Conservation (phyloP, 2,113 vertebrate genomes). For the Paracanthobrama guichenoti region DNA sequence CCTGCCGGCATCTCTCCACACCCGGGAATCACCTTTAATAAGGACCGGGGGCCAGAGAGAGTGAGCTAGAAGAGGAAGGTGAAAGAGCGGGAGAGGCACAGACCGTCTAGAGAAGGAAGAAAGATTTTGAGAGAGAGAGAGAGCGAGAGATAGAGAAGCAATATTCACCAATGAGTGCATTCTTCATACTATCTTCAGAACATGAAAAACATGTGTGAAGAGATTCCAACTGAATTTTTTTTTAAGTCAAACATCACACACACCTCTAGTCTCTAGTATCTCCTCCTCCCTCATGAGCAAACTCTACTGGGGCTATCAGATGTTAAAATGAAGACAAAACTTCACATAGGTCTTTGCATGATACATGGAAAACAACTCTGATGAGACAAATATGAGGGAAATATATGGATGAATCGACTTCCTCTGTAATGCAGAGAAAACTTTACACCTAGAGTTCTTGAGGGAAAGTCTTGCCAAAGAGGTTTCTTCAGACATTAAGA, state of each 20-base stretch:
- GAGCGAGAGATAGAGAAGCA: not conserved
- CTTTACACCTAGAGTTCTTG: not conserved
- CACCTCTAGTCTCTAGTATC: not conserved
- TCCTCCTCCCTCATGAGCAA: not conserved
- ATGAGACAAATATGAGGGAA: constrained; percentile 16
- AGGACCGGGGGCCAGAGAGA: constrained; percentile 27
- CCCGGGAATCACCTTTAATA: constrained; percentile 51
- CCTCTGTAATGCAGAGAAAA: not conserved
- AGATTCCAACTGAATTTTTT: constrained; percentile 17
- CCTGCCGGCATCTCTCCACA: constrained; percentile 39
- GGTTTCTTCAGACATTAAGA: not conserved
- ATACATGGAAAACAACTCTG: constrained; percentile 25
- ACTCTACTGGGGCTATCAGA: constrained; percentile 21
- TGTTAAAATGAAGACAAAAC: constrained; percentile 17
- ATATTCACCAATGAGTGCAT: constrained; percentile 38
- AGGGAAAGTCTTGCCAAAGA: not conserved
- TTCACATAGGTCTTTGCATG: constrained; percentile 20
- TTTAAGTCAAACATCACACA: constrained; percentile 38
- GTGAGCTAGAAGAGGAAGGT: not conserved
- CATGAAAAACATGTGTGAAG: constrained; percentile 21
- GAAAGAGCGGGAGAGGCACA: constrained; percentile 24
- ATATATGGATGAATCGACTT: not conserved
- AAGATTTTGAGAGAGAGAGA: constrained; percentile 11
- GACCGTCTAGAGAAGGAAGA: not conserved
- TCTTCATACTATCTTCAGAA: constrained; percentile 22